Evolutionary conservation across 2,797 vertebrate genomes (phyloP).

Genomic region (Rhinophrynus dorsalis): DNA sequence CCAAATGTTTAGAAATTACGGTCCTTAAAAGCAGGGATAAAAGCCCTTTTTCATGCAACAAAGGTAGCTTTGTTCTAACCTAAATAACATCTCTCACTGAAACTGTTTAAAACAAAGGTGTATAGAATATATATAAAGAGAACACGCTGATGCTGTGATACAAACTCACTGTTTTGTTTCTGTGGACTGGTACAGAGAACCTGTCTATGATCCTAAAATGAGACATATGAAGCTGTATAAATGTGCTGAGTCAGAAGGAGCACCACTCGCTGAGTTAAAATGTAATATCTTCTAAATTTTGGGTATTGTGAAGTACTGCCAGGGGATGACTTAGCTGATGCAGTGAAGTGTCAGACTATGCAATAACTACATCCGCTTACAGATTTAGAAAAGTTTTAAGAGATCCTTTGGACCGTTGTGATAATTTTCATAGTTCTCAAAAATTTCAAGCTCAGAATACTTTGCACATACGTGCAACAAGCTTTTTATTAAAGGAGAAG

Average conservation of each 20-base stretch:
- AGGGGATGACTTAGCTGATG: conserved; percentile 15
- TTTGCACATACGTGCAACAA: no score
- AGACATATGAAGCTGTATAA: conserved; percentile 6
- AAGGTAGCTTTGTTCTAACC: conserved; percentile 45
- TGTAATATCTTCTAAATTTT: conserved; percentile 24
- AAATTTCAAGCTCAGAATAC: no score
- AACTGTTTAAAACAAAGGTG: conserved; percentile 29
- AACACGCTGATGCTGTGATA: neutral
- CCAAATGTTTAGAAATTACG: conserved; percentile 54
- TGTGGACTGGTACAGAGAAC: no score
- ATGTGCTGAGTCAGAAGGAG: conserved; percentile 22
- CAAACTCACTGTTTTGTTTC: neutral
- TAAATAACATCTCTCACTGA: conserved; percentile 24
- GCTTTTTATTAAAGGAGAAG: no score
- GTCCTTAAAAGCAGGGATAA: conserved; percentile 36
- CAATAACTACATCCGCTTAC: neutral
- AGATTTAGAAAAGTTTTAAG: neutral
- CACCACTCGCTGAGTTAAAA: neutral
- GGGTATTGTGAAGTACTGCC: conserved; percentile 1
- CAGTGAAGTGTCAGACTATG: neutral
- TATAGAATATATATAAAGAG: neutral
- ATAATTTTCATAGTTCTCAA: neutral
- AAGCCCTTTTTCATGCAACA: conserved; percentile 39
- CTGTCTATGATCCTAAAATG: neutral
- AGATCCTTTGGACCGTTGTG: neutral